Conservation (phyloP, 2,888 invertebrate species). For the Steinernema scapterisci region DNA sequence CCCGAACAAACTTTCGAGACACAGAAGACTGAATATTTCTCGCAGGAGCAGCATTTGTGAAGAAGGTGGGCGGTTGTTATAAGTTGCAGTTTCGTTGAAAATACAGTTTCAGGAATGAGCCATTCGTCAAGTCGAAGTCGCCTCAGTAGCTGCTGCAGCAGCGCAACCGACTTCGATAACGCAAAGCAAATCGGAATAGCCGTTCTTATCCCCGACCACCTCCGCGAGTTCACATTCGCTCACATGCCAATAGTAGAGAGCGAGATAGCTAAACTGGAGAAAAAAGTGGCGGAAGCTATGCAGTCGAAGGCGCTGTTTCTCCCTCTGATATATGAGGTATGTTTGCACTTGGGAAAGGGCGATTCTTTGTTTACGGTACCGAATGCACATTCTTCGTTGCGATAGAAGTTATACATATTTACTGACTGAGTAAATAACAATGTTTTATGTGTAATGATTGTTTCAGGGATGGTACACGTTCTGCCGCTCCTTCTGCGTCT, state of each 20-base stretch:
- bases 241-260: constrained; percentile 62
- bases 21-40: constrained; percentile 51
- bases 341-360: too few species aligned
- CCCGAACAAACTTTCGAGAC: constrained; percentile 51
- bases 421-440: too few species aligned
- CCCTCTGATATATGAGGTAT: constrained; percentile 48
- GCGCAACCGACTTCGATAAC: constrained; percentile 40
- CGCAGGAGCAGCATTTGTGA: constrained; percentile 51
- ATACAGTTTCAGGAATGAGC: constrained; percentile 33
- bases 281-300: constrained; percentile 46
- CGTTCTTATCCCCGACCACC: constrained; percentile 37
- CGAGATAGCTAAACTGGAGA: constrained; percentile 53
- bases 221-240: constrained; percentile 45
- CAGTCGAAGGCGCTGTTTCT: constrained; percentile 50
- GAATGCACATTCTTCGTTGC: too few species aligned
- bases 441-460: too few species aligned
- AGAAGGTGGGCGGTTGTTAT: constrained; percentile 44
- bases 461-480: constrained; percentile 53
- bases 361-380: too few species aligned
- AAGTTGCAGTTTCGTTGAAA: constrained; percentile 35
- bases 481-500: constrained; percentile 47
- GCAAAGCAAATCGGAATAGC: constrained; percentile 44
- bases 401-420: too few species aligned
- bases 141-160: constrained; percentile 44
- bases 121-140: constrained; percentile 37